Evolutionary conservation across 1,140 invertebrate species (phyloP), one percentile per base, ranked within the genome.

Genomic region (Plectus sambesii): DNA sequence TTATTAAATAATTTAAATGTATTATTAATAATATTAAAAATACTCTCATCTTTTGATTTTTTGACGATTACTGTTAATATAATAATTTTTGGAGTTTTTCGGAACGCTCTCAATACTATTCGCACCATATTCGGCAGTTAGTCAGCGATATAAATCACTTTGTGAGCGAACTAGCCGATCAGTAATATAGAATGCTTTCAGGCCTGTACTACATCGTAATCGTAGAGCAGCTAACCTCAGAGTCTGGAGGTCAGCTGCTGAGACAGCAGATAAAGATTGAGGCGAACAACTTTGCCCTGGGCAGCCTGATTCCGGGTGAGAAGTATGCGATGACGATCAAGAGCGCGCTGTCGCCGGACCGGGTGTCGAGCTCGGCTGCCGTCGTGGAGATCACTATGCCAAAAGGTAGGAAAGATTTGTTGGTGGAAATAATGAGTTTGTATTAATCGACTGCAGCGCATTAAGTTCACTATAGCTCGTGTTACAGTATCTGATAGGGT

Each of bases 341-440:
- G 35, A 56, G 55, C 19, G 64, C 64, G 9, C 56, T 40, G 19
- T 41, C 50, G 19, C 22, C 53, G 5, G 51, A 58, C 12, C 40
- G 47, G 5, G 45, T 57, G 8, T 68, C 65, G 2, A 36, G 38
- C 8, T 64, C 64, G n/a, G 64, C 64, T 9, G 66, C 64, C 6
- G 67, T 67, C 42, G 63, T 69, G 26, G 64, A 67, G 39, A 69
- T 67, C 37, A 53, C 51, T 8, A 51, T 69, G 47, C 64, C 64
- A 24, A 58, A 44, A 42, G 62, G 62, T 60, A 15, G 19, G n/a
- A 30, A 30, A n/a, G n/a, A 12, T 40, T 40, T 1, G 15, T 45
- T 37, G 43, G 3, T 40, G 3, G 26, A 1, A 15, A 24, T 12
- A 49, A 8, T n/a, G n/a, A n/a, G n/a, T n/a, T n/a, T n/a, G n/a